Conservation (phyloP, 1,140 invertebrate genomes). For the Leptinotarsa texana region DNA sequence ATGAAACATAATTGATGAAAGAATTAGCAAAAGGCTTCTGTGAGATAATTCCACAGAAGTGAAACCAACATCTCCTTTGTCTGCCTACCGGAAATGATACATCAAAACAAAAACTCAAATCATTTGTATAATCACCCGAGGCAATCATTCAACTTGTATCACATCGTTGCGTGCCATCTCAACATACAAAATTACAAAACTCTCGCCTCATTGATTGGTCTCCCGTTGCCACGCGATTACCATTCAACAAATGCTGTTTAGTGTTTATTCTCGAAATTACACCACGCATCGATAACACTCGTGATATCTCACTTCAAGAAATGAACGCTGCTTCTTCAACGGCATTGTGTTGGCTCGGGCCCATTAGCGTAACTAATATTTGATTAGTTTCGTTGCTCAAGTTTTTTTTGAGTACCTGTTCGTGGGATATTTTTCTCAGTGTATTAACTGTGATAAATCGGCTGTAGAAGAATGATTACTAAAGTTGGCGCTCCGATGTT, state of each 20-base stretch:
- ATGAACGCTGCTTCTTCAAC: background rate
- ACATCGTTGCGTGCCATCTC: slow-evolving; percentile 16
- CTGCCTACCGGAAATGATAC: too few species aligned
- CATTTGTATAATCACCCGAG: background rate
- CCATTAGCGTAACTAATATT: background rate
- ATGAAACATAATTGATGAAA: too few species aligned
- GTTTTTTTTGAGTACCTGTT: too few species aligned
- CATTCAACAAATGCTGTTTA: slow-evolving; percentile 32
- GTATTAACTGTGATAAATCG: background rate
- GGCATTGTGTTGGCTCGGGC: background rate
- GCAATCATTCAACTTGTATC: background rate
- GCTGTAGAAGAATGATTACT: background rate
- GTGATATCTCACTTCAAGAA: background rate
- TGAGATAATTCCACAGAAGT: too few species aligned
- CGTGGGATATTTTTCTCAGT: background rate
- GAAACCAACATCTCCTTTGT: too few species aligned
- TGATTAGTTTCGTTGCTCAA: too few species aligned
- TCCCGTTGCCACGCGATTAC: slow-evolving; percentile 25
- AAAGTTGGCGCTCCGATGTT: slow-evolving; percentile 39
- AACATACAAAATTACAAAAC: background rate
- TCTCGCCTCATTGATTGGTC: slow-evolving; percentile 26
- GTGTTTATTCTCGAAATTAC: slow-evolving; percentile 19
- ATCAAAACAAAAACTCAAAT: too few species aligned
- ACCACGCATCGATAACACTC: slow-evolving; percentile 1
- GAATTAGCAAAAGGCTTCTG: too few species aligned